Conservation (phyloP, 2,797 vertebrate genomes). For the Melopsittacus undulatus region DNA sequence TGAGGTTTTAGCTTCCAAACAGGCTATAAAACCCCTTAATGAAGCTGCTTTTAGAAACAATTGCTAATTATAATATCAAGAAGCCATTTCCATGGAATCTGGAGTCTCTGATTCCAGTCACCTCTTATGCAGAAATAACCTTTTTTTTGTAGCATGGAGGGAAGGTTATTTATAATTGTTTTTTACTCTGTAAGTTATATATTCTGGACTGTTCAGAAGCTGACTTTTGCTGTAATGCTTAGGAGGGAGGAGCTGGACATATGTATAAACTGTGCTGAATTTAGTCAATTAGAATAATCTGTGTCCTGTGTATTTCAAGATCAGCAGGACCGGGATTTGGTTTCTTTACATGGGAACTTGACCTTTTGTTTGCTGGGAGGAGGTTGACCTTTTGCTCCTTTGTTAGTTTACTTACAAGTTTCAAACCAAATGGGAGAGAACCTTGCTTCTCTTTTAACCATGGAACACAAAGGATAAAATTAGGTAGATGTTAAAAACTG, state of each 20-base stretch:
- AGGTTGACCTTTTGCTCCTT: constrained; percentile 71
- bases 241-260: background rate
- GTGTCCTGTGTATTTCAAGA: constrained; percentile 59
- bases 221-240: background rate
- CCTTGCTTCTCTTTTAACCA: constrained; percentile 43
- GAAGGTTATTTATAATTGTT: background rate
- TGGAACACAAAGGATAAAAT: constrained; percentile 56
- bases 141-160: background rate
- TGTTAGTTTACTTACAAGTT: constrained; percentile 67
- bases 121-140: constrained; percentile 24
- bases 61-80: constrained; percentile 17
- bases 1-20: background rate
- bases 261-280: background rate
- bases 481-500: background rate
- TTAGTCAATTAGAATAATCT: constrained; percentile 23
- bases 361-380: constrained; percentile 74
- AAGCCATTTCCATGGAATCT: constrained; percentile 36
- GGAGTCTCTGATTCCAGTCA: background rate
- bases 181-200: background rate
- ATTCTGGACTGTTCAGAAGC: background rate
- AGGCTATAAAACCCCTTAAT: background rate
- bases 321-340: constrained; percentile 61
- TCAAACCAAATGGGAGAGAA: background rate
- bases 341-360: constrained; percentile 78
- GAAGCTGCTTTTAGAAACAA: constrained; percentile 15